These are phyloP conservation scores for Pipistrellus kuhlii DNA, from an alignment of 2,797 vertebrate species.

Conservation along the genomic window DNA sequence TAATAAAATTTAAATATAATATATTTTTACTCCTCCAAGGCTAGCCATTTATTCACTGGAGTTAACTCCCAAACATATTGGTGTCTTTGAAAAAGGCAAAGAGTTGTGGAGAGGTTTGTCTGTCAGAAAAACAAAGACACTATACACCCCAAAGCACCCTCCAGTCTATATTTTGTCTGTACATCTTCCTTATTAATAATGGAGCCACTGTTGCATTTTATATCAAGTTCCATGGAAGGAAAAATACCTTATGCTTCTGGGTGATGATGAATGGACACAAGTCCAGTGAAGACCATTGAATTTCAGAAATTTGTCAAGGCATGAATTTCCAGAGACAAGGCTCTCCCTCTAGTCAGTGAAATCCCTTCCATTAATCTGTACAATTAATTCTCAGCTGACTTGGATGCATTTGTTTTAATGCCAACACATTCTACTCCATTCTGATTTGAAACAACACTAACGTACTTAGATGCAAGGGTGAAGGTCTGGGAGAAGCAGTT, in stretches of 20 bases:
- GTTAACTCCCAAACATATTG: not conserved
- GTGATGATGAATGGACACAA: not conserved
- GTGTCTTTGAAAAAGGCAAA: not conserved
- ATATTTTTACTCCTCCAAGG: not conserved
- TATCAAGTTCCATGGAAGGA: not conserved
- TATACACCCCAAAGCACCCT: not conserved
- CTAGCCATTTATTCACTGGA: not conserved
- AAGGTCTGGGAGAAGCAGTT: conserved; percentile 20
- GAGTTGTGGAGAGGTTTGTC: not conserved
- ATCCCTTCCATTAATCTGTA: not conserved
- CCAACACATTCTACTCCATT: not conserved
- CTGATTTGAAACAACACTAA: not conserved
- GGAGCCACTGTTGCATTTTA: not conserved
- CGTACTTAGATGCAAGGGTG: not conserved
- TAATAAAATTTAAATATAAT: conserved; percentile 36
- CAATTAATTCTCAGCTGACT: not conserved
- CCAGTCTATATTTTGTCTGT: not conserved
- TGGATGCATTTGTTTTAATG: not conserved
- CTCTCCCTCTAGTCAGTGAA: not conserved
- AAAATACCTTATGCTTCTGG: not conserved
- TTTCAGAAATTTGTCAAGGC: not conserved
- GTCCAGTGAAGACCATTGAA: not conserved
- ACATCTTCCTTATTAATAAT: not conserved
- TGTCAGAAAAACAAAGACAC: not conserved
- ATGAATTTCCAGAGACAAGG: not conserved